These are phyloP conservation scores for Pammene aurita DNA, from an alignment of 2,888 invertebrate species.

Conservation along the genomic window DNA sequence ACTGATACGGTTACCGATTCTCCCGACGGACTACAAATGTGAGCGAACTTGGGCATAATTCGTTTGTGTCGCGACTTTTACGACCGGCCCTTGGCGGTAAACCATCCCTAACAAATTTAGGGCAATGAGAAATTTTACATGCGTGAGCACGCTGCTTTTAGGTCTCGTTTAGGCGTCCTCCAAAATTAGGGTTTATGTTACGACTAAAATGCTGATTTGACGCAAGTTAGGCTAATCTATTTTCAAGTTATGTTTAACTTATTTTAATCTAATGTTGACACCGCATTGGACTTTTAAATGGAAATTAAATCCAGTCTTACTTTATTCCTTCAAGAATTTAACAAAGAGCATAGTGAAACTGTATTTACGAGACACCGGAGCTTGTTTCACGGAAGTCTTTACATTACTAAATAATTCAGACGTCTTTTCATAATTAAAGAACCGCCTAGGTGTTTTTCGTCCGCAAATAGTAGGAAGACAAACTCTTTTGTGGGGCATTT, in stretches of 20 bases:
- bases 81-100: conserved; percentile 35
- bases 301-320: background rate
- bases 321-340: background rate
- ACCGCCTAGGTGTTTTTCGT: conserved; percentile 35
- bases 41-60: conserved; percentile 30
- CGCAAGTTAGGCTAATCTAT: conserved; percentile 6
- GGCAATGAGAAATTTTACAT: conserved; percentile 40
- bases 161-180: conserved; percentile 23
- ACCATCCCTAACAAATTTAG: conserved; percentile 41
- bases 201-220: conserved; percentile 23
- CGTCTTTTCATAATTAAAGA: conserved; percentile 37
- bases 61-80: conserved; percentile 41
- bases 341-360: conserved; percentile 16
- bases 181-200: conserved; percentile 34
- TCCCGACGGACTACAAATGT: conserved; percentile 24
- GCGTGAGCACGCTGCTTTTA: conserved; percentile 35
- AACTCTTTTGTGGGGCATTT: conserved; percentile 59
- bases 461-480: conserved; percentile 45
- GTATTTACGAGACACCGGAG: conserved; percentile 6
- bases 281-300: no score
- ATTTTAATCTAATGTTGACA: background rate
- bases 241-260: background rate
- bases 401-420: conserved; percentile 21
- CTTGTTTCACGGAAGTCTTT: conserved; percentile 16
- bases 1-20: conserved; percentile 7